Evolutionary conservation across 1,140 invertebrate genomes (phyloP).

Genomic region (Apis mellifera): DNA sequence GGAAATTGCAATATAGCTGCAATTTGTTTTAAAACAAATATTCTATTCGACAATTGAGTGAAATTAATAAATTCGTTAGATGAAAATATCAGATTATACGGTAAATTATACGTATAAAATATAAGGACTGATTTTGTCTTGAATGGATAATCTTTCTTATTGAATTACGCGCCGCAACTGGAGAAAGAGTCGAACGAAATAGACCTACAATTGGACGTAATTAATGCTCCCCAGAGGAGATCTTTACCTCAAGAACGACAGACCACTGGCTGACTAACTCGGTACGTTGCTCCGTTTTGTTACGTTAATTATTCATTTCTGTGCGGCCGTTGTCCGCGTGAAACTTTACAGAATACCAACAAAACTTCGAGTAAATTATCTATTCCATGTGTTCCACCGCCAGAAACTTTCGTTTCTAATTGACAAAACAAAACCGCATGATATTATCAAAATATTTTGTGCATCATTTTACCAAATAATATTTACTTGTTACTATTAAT

Average conservation of each 20-base stretch:
- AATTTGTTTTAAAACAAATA: no score
- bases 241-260: conserved; percentile 3
- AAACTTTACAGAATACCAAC: conserved; percentile 14
- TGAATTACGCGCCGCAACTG: neutral
- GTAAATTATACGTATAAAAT: neutral
- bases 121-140: no score
- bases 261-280: conserved; percentile 29
- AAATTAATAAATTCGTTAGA: no score
- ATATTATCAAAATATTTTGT: neutral
- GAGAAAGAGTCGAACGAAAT: conserved; percentile 8
- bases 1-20: no score
- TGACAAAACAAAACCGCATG: neutral
- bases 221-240: conserved; percentile 13
- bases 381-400: neutral
- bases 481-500: no score
- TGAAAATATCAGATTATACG: no score
- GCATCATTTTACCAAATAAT: neutral
- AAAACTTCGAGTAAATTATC: neutral
- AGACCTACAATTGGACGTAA: conserved; percentile 37
- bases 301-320: conserved; percentile 45
- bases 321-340: neutral
- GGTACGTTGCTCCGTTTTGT: conserved; percentile 24
- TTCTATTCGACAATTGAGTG: no score
- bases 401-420: neutral
- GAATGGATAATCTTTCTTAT: neutral